Evolutionary conservation across 2,797 vertebrate species (phyloP).

Genomic region (Ctenochaetus hawaiiensis): DNA sequence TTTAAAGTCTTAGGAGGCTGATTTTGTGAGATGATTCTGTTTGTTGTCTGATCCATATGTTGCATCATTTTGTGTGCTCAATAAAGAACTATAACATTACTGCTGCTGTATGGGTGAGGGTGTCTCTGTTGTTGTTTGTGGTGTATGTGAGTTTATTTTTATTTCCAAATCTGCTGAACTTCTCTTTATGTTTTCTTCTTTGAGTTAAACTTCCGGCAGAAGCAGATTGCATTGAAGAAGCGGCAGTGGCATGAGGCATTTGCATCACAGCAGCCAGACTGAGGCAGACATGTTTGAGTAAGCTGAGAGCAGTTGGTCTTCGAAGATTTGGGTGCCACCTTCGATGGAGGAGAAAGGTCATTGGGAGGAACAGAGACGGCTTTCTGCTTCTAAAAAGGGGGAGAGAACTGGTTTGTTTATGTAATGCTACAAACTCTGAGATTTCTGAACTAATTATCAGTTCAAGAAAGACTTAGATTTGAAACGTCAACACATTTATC

Average conservation of each 20-base stretch:
- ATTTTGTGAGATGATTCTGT: background rate
- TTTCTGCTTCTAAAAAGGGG: conserved; percentile 52
- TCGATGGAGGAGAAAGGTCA: background rate
- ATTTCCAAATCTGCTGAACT: background rate
- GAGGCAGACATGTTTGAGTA: conserved; percentile 87
- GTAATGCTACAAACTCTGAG: background rate
- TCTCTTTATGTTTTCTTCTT: conserved; percentile 42
- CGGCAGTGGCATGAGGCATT: conserved; percentile 89
- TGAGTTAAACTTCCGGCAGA: conserved; percentile 84
- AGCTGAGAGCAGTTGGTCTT: conserved; percentile 82
- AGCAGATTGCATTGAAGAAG: conserved; percentile 90
- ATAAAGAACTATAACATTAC: background rate
- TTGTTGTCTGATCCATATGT: background rate
- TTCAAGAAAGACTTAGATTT: background rate
- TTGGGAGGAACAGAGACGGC: conserved; percentile 6
- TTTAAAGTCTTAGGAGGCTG: background rate
- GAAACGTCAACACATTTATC: background rate
- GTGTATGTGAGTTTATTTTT: conserved; percentile 1
- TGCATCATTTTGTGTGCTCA: background rate
- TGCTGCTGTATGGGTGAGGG: background rate
- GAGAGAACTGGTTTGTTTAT: conserved; percentile 1
- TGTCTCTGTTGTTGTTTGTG: background rate
- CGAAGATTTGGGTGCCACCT: background rate
- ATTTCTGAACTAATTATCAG: background rate
- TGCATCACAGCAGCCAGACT: conserved; percentile 87